A percentile compares a stretch with the other conserved stretches of the same genome.
These are phyloP conservation scores for Peromyscus maniculatus DNA, from an alignment of 2,113 vertebrate genomes.

Conservation along the genomic window DNA sequence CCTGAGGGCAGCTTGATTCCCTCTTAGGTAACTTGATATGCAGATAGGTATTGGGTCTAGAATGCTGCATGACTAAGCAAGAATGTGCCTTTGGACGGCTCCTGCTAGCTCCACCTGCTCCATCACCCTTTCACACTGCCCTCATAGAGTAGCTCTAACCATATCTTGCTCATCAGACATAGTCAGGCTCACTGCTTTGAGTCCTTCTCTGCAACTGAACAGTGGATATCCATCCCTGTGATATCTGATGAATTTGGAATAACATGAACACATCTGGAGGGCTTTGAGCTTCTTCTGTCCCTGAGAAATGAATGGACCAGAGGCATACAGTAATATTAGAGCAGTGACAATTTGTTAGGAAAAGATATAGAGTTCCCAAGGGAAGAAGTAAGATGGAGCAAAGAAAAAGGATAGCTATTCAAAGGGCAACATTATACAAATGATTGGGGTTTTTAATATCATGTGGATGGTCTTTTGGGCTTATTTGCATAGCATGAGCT, in stretches of 20 bases:
- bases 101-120: not conserved
- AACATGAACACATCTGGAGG: not conserved
- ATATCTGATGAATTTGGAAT: not conserved
- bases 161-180: not conserved
- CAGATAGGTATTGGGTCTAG: not conserved
- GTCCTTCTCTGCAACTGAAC: not conserved
- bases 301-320: not conserved
- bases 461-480: not conserved
- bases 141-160: not conserved
- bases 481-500: not conserved
- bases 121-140: rapidly evolving
- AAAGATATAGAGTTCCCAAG: not conserved
- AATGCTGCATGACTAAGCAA: not conserved
- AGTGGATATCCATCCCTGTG: rapidly evolving
- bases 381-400: not conserved
- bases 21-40: not conserved
- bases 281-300: not conserved
- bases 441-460: not conserved
- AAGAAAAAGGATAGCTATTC: not conserved
- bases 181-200: no score
- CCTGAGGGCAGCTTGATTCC: rapidly evolving
- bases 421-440: not conserved
- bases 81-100: not conserved
- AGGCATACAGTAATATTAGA: not conserved
- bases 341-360: not conserved